Percentiles rank a stretch among this genome's conserved stretches.
Evolutionary conservation across 2,113 vertebrate species (phyloP).

Genomic region (Lamprologus callipterus): DNA sequence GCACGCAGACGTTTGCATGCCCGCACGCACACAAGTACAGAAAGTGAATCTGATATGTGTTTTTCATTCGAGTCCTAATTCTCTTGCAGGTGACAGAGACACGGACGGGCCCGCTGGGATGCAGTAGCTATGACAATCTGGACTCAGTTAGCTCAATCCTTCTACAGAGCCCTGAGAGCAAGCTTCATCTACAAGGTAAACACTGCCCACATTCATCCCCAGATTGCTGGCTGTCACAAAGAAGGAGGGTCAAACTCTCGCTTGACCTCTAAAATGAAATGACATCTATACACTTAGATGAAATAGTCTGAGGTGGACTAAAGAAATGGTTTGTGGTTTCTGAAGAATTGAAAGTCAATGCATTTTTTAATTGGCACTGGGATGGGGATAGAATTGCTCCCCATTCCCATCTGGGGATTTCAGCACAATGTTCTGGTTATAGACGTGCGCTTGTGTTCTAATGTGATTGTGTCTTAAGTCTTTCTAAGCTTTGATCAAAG

Average conservation of each 20-base stretch:
- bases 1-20: background rate
- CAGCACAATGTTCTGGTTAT: constrained; percentile 12
- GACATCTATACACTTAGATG: background rate
- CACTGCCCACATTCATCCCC: background rate
- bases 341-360: constrained; percentile 16
- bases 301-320: background rate
- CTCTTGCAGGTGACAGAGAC: constrained; percentile 91
- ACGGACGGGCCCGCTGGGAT: constrained; percentile 93
- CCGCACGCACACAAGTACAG: background rate
- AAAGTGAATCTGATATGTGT: background rate
- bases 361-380: constrained; percentile 34
- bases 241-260: background rate
- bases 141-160: constrained; percentile 99
- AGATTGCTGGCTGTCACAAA: background rate
- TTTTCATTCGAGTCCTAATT: constrained; percentile 30
- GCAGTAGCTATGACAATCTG: constrained; percentile 99
- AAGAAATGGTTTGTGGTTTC: background rate
- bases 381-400: constrained; percentile 18
- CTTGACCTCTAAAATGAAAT: background rate
- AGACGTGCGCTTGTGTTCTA: constrained; percentile 13
- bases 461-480: constrained; percentile 4
- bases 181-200: constrained; percentile 97
- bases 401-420: background rate
- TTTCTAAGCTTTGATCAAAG: constrained; percentile 22
- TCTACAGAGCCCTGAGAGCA: constrained; percentile 98